Percentiles rank a stretch among this genome's conserved stretches.
These are phyloP conservation scores for Cyanocitta stelleri DNA, from an alignment of 2,113 vertebrate genomes.

Conservation along the genomic window DNA sequence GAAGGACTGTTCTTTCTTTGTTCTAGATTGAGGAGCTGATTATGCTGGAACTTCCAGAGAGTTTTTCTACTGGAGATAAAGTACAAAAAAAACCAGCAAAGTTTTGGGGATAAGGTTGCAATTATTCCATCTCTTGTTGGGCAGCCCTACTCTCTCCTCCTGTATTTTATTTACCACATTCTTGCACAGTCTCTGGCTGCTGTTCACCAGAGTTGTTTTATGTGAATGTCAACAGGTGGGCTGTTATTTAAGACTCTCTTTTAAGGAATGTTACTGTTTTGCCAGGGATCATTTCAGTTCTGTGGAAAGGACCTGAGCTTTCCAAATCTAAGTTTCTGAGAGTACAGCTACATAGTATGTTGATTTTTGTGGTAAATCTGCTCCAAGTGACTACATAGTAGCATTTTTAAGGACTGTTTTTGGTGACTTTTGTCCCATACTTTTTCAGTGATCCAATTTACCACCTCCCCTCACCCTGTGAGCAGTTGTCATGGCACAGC, in stretches of 20 bases:
- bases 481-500: neutral
- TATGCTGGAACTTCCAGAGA: neutral
- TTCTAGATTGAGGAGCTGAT: neutral
- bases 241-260: constrained; percentile 27
- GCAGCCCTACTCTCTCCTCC: neutral
- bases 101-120: neutral
- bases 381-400: neutral
- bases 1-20: neutral
- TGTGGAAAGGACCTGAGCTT: neutral
- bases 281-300: neutral
- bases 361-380: neutral
- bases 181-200: neutral
- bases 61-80: neutral
- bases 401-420: neutral
- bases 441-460: neutral
- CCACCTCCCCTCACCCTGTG: neutral
- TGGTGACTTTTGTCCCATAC: neutral
- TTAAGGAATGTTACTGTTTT: constrained; percentile 12
- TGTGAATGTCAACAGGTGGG: constrained; percentile 37
- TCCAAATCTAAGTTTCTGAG: neutral
- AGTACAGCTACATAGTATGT: neutral
- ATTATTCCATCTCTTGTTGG: neutral
- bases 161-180: constrained; percentile 15
- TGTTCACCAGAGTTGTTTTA: constrained; percentile 6
- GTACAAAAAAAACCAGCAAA: neutral